Evolutionary conservation across 2,888 invertebrate genomes (phyloP).

Genomic region (Linnaemya vulpina): DNA sequence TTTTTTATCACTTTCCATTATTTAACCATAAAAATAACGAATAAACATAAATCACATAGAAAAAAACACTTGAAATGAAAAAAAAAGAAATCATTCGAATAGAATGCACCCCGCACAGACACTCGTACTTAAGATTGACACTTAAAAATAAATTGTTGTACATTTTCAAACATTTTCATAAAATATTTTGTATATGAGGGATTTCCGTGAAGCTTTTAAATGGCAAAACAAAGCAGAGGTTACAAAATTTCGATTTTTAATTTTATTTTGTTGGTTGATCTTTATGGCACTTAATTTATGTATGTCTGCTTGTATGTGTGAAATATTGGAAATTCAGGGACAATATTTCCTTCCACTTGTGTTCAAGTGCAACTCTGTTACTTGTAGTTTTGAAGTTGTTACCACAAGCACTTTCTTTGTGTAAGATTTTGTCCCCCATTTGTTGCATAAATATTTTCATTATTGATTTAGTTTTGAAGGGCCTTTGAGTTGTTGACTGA

Average conservation of each 20-base stretch:
- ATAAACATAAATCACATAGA: neutral
- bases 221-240: neutral
- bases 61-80: conserved; percentile 17
- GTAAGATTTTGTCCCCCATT: neutral
- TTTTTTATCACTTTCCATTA: conserved; percentile 41
- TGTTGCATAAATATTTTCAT: conserved; percentile 2
- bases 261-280: neutral
- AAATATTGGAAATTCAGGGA: conserved; percentile 5
- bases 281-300: neutral
- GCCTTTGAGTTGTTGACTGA: conserved; percentile 14
- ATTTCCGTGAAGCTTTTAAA: neutral
- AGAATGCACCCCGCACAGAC: neutral
- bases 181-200: neutral
- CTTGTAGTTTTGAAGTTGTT: conserved; percentile 18
- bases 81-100: neutral
- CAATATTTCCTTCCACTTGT: conserved; percentile 12
- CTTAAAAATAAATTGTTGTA: conserved; percentile 9
- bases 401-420: conserved; percentile 2
- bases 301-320: neutral
- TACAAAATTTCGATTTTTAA: neutral
- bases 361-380: conserved; percentile 20
- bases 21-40: conserved; percentile 1
- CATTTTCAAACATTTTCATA: neutral
- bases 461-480: neutral
- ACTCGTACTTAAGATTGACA: conserved; percentile 8